These are phyloP conservation scores for Notamacropus eugenii DNA, from an alignment of 2,797 vertebrate genomes.

Conservation along the genomic window DNA sequence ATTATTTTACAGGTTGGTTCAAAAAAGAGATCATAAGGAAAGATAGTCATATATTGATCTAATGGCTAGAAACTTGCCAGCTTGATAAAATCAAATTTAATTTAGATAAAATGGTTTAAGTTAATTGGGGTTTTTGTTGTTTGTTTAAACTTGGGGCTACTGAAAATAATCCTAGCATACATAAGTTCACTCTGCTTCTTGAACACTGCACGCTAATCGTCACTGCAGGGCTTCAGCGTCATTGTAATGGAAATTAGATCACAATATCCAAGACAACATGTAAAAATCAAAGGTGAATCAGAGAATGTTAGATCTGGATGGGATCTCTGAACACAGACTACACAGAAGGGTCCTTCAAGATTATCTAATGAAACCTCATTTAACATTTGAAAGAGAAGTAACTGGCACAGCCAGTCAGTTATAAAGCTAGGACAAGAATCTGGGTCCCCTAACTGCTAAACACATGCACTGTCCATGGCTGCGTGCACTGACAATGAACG, in stretches of 20 bases:
- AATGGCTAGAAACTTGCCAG: slow-evolving; percentile 46
- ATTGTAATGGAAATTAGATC: neutral
- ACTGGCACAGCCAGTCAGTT: neutral
- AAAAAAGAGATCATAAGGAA: slow-evolving; percentile 30
- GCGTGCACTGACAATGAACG: neutral
- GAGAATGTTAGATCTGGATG: neutral
- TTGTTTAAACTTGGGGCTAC: neutral
- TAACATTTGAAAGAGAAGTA: neutral
- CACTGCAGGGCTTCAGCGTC: neutral
- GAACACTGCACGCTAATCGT: neutral
- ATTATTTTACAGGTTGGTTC: slow-evolving; percentile 14
- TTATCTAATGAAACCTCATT: neutral
- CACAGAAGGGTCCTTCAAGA: neutral
- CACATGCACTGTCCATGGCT: neutral
- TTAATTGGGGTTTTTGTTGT: neutral
- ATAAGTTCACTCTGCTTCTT: slow-evolving; percentile 25
- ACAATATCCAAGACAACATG: neutral
- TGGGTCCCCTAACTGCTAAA: neutral
- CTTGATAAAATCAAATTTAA: neutral
- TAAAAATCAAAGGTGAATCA: neutral
- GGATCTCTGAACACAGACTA: neutral
- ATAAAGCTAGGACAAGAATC: neutral
- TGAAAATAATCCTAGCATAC: slow-evolving; percentile 21
- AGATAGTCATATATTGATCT: slow-evolving; percentile 3
- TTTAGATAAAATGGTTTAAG: neutral